These are phyloP conservation scores for Amiota minor DNA, from an alignment of 2,888 invertebrate species.

Conservation along the genomic window DNA sequence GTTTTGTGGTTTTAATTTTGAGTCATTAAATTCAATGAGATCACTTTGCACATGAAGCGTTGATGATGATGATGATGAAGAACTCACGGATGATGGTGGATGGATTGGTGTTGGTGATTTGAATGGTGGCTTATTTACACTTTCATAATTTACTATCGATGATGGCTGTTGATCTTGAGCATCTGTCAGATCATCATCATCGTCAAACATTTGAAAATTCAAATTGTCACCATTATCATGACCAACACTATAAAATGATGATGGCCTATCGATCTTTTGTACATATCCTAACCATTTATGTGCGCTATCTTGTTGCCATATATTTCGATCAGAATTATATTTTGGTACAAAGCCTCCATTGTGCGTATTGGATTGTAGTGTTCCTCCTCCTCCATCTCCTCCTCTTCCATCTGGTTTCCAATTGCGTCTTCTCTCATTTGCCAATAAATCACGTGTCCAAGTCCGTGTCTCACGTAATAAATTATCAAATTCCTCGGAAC, in stretches of 20 bases:
- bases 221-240: conserved; percentile 33
- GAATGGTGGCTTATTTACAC: conserved; percentile 18
- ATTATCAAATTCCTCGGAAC: conserved; percentile 69
- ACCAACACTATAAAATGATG: background rate
- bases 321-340: conserved; percentile 46
- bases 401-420: conserved; percentile 1
- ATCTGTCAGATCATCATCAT: conserved; percentile 37
- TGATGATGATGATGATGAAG: background rate
- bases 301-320: background rate
- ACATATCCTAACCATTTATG: conserved; percentile 30
- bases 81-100: background rate
- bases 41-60: conserved; percentile 49
- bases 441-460: conserved; percentile 63
- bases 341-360: conserved; percentile 57
- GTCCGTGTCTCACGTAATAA: conserved; percentile 56
- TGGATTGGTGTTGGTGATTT: too few relatives aligned
- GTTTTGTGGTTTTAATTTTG: background rate
- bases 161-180: conserved; percentile 33
- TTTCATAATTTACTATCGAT: conserved; percentile 41
- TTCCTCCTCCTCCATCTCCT: background rate
- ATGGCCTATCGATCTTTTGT: conserved; percentile 31
- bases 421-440: conserved; percentile 45
- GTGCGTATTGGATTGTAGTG: background rate
- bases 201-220: conserved; percentile 55
- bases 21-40: conserved; percentile 46